These are phyloP conservation scores for Argyresthia albistria DNA, from an alignment of 2,888 invertebrate genomes.

Conservation along the genomic window DNA sequence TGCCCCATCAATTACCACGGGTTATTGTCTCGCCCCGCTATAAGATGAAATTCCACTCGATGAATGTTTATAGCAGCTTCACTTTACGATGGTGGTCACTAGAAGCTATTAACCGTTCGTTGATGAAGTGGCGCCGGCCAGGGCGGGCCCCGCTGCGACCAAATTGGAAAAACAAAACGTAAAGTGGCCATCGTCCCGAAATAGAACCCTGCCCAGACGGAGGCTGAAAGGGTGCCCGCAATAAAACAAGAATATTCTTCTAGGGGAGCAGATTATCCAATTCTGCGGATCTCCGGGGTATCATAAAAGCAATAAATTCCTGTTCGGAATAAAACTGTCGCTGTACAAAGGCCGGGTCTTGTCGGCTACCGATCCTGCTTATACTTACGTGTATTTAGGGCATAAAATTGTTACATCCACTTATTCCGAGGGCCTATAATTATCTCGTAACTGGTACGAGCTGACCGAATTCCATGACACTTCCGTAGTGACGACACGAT, in stretches of 20 bases:
- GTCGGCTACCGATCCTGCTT: background rate
- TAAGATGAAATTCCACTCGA: too few relatives aligned
- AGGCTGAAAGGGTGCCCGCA: conserved; percentile 3
- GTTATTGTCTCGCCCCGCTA: too few relatives aligned
- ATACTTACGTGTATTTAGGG: background rate
- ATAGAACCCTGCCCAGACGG: too few relatives aligned
- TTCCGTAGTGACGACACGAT: background rate
- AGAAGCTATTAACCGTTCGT: too few relatives aligned
- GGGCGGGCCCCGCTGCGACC: too few relatives aligned
- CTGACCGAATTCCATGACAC: background rate
- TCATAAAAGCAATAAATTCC: conserved; percentile 12
- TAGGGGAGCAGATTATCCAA: conserved; percentile 17
- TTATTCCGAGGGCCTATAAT: background rate
- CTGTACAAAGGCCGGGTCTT: background rate
- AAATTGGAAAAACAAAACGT: too few relatives aligned
- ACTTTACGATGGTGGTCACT: too few relatives aligned
- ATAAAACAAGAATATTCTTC: conserved; percentile 13
- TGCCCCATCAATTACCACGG: too few relatives aligned
- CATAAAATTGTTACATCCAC: background rate
- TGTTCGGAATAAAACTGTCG: conserved; percentile 12
- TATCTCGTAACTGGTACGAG: background rate
- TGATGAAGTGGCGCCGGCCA: too few relatives aligned
- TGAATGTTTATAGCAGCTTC: too few relatives aligned
- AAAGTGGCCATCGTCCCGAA: too few relatives aligned
- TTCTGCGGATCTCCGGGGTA: conserved; percentile 17